Evolutionary conservation across 2,797 vertebrate genomes (phyloP), one percentile per base, ranked within the genome.

Genomic region (Pogonophryne albipinna): DNA sequence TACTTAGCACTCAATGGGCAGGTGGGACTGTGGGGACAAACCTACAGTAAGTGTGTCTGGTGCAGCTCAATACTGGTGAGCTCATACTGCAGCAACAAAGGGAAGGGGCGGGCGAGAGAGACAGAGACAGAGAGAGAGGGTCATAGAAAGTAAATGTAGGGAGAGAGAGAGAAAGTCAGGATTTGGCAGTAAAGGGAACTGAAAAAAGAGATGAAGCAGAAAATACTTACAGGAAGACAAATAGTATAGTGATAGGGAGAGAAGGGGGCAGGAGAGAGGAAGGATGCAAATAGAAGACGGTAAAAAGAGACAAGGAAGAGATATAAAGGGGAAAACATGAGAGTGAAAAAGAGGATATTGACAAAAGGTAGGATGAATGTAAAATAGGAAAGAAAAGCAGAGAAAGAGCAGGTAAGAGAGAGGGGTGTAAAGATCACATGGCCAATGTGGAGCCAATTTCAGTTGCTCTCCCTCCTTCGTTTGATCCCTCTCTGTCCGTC

Each of bases 401-500:
- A 17, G 57, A 20, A 66, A 50, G 56, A 57, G 50, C 57, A 1
- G 23, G 50, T 50, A 66, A 66, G 34, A 70, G 45, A 50, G 46
- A 53, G 61, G 51, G 55, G 65, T 70, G 20, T 66, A 71, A 76
- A 89, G 80, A 88, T 86, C 83, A 84, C 85, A 81, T 78, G 83
- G 75, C 50, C 85, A 83, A 66, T 75, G 63, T 63, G 71, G 20
- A 90, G 88, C 72, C 90, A 89, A 91, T 92, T 91, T 91, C 74
- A 83, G 87, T 56, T 85, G 70, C 85, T 87, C 76, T 80, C 73
- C 83, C 67, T 73, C 79, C 84, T 76, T 74, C 61, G 62, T 92
- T 92, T 93, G 90, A 92, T 93, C 86, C 82, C 78, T 61, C 89
- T 76, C 74, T 78, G 84, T 87, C 90, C 73, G 53, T 93, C 88